Conservation (phyloP, 2,888 invertebrate species). For the Fissipunctia ypsillon region DNA sequence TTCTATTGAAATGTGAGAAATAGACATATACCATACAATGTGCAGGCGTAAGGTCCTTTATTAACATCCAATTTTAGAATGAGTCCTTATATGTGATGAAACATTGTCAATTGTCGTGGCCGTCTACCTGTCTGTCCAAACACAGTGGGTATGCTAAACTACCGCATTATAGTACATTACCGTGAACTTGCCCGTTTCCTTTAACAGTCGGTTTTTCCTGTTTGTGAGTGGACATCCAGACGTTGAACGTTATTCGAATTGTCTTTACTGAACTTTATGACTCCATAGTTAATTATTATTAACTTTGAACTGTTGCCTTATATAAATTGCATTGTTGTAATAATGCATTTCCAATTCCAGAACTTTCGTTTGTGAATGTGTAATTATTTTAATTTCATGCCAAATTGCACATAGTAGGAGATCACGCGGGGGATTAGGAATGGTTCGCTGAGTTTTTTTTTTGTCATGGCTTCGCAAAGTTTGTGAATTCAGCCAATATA, state of each 20-base stretch:
- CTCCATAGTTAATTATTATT: constrained; percentile 5
- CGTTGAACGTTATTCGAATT: constrained; percentile 10
- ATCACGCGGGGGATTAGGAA: background rate
- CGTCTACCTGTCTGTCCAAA: constrained; percentile 72
- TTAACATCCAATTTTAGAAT: constrained; percentile 66
- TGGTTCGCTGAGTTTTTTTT: background rate
- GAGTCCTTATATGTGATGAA: constrained; percentile 53
- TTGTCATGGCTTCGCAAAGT: background rate
- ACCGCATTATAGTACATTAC: constrained; percentile 60
- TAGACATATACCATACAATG: constrained; percentile 37
- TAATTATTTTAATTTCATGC: background rate
- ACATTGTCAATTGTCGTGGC: constrained; percentile 52
- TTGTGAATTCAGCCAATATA: background rate
- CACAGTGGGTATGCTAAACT: constrained; percentile 61
- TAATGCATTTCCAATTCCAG: background rate
- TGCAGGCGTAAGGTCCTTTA: constrained; percentile 46
- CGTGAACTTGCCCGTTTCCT: constrained; percentile 53
- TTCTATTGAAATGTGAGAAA: constrained; percentile 47
- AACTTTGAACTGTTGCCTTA: background rate
- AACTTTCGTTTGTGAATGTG: background rate
- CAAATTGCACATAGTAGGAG: background rate
- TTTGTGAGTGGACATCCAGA: constrained; percentile 47
- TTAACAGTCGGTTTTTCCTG: constrained; percentile 61
- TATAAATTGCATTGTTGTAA: background rate
- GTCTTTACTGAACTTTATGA: constrained; percentile 3